Evolutionary conservation across 2,113 vertebrate genomes (phyloP), one percentile per base, ranked within the genome.

Genomic region (Eurypyga helias): DNA sequence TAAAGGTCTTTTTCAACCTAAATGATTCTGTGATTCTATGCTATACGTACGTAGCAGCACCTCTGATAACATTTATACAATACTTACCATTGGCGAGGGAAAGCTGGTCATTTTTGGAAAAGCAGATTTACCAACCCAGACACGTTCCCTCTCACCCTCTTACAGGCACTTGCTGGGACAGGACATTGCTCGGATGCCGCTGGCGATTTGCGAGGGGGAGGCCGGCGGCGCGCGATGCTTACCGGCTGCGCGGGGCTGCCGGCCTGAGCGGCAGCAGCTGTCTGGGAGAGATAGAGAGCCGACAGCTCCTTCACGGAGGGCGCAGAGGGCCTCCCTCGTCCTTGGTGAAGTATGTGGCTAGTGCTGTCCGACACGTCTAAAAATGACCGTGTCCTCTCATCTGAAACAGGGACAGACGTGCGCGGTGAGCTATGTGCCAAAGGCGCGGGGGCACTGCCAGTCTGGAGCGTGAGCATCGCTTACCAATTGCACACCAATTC

Each of bases 301-400:
- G 98, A 99, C 96, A 98, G 97, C 92, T 98, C 98, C 98, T 98
- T 98, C 96, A 99, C 98, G 1, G 98, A 98, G 80, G 83, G 92
- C 1, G 58, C 67, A 49, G 95, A 96, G 70, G 92, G 55, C 70
- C 87, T 96, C 87, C 97, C 96, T 92, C 48, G 96, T 92, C 91
- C 92, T 98, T 79, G 97, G 69, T 41, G 81, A 64, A 65, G 75
- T 46, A 95, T 45, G 80, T 13, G 62, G 33, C 76, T 75, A 49
- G 11, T 52, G 92, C 84, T 88, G 83, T 88, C 83, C 18, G 95
- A 78, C 81, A 87, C 7, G 95, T 83, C 98, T 97, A 97, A 87
- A 89, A 93, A 51, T n/a, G 94, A 80, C 89, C 31, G 67, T 4
- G 93, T 96, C 95, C 89, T 98, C 93, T 98, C 97, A 95, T 96